These are phyloP conservation scores for Notospermus geniculatus DNA, from an alignment of 1,140 invertebrate genomes.

Conservation along the genomic window DNA sequence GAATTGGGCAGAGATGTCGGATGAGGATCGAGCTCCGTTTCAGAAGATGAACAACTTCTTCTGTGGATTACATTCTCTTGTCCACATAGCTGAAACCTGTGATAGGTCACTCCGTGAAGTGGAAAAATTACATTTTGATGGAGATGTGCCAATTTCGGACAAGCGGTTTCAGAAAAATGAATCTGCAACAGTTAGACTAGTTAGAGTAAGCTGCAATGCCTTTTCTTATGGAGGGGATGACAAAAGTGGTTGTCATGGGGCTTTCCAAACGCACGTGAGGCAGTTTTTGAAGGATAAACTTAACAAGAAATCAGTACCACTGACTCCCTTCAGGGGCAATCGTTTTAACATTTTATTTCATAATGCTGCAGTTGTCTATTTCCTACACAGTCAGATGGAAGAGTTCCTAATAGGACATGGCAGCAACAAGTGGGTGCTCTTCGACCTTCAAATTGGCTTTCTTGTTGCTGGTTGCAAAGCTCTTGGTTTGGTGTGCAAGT, in stretches of 20 bases:
- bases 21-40: conserved; percentile 8
- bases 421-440: conserved; percentile 15
- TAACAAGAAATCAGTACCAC: not conserved
- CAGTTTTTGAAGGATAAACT: not conserved
- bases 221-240: conserved; percentile 22
- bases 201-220: conserved; percentile 17
- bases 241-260: conserved; percentile 20
- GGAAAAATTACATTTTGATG: conserved; percentile 11
- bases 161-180: conserved; percentile 13
- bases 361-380: conserved; percentile 12
- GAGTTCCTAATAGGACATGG: conserved; percentile 18
- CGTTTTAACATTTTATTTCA: no score
- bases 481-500: conserved; percentile 19
- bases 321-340: conserved; percentile 13
- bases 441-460: conserved; percentile 17
- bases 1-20: conserved; percentile 14
- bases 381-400: conserved; percentile 1
- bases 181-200: conserved; percentile 15
- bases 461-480: conserved; percentile 27
- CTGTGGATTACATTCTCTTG: no score
- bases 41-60: conserved; percentile 9
- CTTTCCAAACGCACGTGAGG: not conserved
- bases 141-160: not conserved
- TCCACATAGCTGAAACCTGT: conserved; percentile 20
- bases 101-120: conserved; percentile 8